These are phyloP conservation scores for Danionella cerebrum DNA, from an alignment of 2,113 vertebrate genomes.

Conservation along the genomic window DNA sequence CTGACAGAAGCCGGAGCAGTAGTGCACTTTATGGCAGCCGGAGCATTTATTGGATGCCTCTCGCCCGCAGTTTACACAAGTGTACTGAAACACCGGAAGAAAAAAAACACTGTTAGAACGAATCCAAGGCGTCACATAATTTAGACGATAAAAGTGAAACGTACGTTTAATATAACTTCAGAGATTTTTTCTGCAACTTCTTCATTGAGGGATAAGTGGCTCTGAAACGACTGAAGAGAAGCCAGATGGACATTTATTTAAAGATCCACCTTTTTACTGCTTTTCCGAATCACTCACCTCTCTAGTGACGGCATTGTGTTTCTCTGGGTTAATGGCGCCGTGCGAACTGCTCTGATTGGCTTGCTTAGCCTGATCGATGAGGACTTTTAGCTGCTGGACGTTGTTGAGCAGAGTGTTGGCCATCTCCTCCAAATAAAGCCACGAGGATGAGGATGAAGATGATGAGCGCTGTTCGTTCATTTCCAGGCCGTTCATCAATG, in stretches of 20 bases:
- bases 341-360: constrained; percentile 57
- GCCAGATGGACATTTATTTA: neutral
- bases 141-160: too few species aligned
- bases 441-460: too few species aligned
- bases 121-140: too few species aligned
- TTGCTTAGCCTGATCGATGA: constrained; percentile 86
- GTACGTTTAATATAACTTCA: constrained; percentile 82
- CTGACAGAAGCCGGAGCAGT: constrained; percentile 97
- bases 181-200: constrained; percentile 75
- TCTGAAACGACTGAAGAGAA: constrained; percentile 62
- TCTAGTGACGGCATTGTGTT: constrained; percentile 69
- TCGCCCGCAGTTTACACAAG: constrained; percentile 90
- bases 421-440: constrained; percentile 89
- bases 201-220: constrained; percentile 71
- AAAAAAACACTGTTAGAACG: too few species aligned
- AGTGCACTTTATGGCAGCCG: constrained; percentile 94
- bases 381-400: constrained; percentile 84
- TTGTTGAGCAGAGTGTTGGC: constrained; percentile 83
- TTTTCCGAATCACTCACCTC: constrained; percentile 72
- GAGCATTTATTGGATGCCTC: constrained; percentile 88
- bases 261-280: too few species aligned
- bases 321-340: constrained; percentile 57
- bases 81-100: constrained; percentile 73
- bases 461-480: constrained; percentile 68
- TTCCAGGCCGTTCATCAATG: constrained; percentile 71